Evolutionary conservation across 2,113 vertebrate species (phyloP).

Genomic region (Cranoglanis bouderius): DNA sequence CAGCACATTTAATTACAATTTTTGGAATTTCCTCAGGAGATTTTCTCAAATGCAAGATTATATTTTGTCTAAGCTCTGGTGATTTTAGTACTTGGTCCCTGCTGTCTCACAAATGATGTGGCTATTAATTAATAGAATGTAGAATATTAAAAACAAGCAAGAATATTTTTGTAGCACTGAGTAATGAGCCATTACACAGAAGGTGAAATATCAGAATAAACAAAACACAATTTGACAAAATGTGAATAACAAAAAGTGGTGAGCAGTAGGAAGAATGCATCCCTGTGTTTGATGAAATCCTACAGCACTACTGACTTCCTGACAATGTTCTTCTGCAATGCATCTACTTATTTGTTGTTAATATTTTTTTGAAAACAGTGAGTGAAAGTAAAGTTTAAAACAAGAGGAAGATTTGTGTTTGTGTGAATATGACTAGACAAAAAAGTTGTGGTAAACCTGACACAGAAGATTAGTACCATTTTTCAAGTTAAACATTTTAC

Average conservation of each 20-base stretch:
- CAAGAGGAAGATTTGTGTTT: background rate
- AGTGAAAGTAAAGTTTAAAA: background rate
- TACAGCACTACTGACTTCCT: background rate
- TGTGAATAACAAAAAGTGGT: background rate
- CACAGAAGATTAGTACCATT: background rate
- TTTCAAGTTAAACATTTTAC: background rate
- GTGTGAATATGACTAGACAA: background rate
- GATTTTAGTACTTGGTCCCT: background rate
- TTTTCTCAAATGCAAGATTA: background rate
- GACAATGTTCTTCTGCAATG: background rate
- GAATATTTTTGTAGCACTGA: background rate
- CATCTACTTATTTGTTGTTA: background rate
- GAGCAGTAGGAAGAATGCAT: background rate
- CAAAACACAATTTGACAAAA: background rate
- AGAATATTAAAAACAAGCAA: background rate
- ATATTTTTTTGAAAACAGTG: background rate
- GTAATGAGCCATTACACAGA: background rate
- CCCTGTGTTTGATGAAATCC: background rate
- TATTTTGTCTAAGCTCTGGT: background rate
- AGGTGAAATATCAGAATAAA: background rate
- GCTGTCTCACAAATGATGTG: background rate
- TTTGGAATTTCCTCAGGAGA: background rate
- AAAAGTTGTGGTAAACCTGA: background rate
- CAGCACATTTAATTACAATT: background rate
- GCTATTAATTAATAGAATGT: background rate